A percentile compares a stretch with the other conserved stretches of the same genome.
Evolutionary conservation across 2,113 vertebrate species (phyloP).

Genomic region (Petrocephalus microphthalmus): DNA sequence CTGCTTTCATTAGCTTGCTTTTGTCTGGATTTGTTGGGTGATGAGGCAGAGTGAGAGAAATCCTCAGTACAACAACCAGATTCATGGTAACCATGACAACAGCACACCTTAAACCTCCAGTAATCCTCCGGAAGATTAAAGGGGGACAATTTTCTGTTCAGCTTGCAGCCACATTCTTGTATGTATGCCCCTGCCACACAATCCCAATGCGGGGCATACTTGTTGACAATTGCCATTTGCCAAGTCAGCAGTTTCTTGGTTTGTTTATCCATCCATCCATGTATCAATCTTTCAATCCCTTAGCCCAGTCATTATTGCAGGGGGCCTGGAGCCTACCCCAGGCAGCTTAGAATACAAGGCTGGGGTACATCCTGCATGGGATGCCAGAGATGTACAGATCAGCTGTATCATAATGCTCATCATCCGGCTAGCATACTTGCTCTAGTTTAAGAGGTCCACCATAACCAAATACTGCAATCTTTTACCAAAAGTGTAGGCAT

Average conservation of each 20-base stretch:
- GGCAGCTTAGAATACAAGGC: background rate
- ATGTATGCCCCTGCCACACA: background rate
- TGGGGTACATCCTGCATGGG: background rate
- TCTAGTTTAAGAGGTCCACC: background rate
- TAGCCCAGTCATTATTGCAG: background rate
- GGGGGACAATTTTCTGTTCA: conserved; percentile 22
- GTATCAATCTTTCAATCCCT: background rate
- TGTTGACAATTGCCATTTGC: background rate
- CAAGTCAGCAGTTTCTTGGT: background rate
- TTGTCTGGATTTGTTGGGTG: conserved; percentile 19
- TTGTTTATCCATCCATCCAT: background rate
- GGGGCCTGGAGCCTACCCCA: background rate
- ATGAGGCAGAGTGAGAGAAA: conserved; percentile 18
- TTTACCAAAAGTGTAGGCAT: background rate
- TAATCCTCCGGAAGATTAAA: conserved; percentile 20
- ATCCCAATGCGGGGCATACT: background rate
- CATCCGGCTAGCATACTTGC: background rate
- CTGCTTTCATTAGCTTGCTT: conserved; percentile 15
- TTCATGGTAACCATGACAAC: conserved; percentile 27
- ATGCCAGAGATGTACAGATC: background rate
- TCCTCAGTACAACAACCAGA: conserved; percentile 23
- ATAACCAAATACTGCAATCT: background rate
- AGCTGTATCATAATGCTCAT: background rate
- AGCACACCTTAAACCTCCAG: conserved; percentile 26
- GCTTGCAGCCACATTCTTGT: conserved; percentile 12